Evolutionary conservation across 2,113 vertebrate species (phyloP).

Genomic region (Grallaria varia): DNA sequence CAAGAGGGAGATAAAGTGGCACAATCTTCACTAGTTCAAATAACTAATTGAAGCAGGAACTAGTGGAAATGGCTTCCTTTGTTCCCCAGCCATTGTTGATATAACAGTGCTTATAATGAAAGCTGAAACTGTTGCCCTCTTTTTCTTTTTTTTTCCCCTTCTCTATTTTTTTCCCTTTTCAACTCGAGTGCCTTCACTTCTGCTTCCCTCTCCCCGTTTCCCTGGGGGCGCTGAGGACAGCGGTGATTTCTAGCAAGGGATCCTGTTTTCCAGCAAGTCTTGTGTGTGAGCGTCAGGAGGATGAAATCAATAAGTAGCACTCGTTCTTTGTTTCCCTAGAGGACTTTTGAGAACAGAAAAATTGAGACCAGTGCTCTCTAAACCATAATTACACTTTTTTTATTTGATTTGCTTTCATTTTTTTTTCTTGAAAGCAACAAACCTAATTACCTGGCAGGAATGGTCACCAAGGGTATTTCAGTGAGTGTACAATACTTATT

Average conservation of each 20-base stretch:
- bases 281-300: not conserved
- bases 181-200: slow-evolving; percentile 11
- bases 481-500: not conserved
- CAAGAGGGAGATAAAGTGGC: slow-evolving; percentile 67
- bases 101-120: slow-evolving; percentile 64
- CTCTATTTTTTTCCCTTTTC: not conserved
- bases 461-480: slow-evolving; percentile 8
- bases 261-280: slow-evolving; percentile 40
- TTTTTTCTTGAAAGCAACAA: slow-evolving; percentile 26
- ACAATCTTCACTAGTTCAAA: slow-evolving; percentile 72
- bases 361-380: slow-evolving; percentile 35
- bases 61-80: slow-evolving; percentile 69
- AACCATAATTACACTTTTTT: slow-evolving; percentile 40
- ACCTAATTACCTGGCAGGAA: slow-evolving; percentile 43
- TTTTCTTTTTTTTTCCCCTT: not conserved
- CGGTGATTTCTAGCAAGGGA: slow-evolving; percentile 7
- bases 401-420: slow-evolving; percentile 28
- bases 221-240: slow-evolving; percentile 29
- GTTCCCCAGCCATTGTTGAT: slow-evolving; percentile 69
- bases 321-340: slow-evolving; percentile 53
- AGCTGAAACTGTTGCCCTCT: slow-evolving; percentile 56
- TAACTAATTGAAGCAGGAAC: slow-evolving; percentile 75
- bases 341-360: slow-evolving; percentile 43
- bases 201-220: not conserved
- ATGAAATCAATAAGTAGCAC: slow-evolving; percentile 55